These are phyloP conservation scores for Callithrix jacchus DNA, from an alignment of 2,113 vertebrate species.

Conservation along the genomic window DNA sequence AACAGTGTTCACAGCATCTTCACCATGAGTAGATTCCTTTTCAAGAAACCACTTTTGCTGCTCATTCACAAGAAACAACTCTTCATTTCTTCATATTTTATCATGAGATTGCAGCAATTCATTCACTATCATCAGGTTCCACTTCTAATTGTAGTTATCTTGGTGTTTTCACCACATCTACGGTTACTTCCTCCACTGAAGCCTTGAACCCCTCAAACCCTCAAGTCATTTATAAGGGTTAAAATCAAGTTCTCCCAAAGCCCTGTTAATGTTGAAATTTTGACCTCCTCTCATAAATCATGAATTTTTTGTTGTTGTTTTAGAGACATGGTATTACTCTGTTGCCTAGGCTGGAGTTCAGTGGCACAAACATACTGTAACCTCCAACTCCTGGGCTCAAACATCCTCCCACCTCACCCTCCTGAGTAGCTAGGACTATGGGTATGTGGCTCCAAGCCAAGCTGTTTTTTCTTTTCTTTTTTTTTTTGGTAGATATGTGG, in stretches of 20 bases:
- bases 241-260: neutral
- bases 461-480: too few species aligned
- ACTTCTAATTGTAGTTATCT: neutral
- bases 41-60: neutral
- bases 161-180: neutral
- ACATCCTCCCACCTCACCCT: too few species aligned
- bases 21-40: neutral
- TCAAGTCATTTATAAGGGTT: neutral
- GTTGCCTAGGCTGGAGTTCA: too few species aligned
- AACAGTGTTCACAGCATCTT: neutral
- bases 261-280: neutral
- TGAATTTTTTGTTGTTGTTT: too few species aligned
- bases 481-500: too few species aligned
- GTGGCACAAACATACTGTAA: too few species aligned
- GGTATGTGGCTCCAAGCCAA: too few species aligned
- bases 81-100: neutral
- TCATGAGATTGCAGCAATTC: neutral
- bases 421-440: too few species aligned
- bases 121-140: neutral
- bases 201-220: neutral
- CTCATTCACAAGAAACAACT: neutral
- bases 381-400: too few species aligned
- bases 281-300: neutral
- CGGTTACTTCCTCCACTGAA: neutral
- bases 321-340: too few species aligned